These are phyloP conservation scores for Leuciscus waleckii DNA, from an alignment of 2,797 vertebrate species.

Conservation along the genomic window DNA sequence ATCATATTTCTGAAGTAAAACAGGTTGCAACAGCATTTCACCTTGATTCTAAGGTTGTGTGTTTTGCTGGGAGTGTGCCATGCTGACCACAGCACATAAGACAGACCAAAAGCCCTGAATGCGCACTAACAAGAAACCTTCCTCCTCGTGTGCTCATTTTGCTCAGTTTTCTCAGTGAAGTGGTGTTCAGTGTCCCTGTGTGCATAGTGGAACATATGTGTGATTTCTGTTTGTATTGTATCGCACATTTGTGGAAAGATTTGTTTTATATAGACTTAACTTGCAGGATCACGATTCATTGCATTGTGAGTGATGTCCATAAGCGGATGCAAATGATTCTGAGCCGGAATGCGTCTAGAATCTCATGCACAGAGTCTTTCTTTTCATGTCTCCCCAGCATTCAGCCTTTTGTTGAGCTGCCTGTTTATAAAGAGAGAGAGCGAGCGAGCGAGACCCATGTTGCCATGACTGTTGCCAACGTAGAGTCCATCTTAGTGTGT, in stretches of 20 bases:
- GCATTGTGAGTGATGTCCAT: constrained; percentile 19
- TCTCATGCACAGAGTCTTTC: constrained; percentile 67
- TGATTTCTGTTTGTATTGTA: background rate
- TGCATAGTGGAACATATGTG: background rate
- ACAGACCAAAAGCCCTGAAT: constrained; percentile 2
- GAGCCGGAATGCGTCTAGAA: constrained; percentile 64
- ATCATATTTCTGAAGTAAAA: background rate
- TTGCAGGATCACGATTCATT: background rate
- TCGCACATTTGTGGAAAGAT: background rate
- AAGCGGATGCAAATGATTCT: constrained; percentile 23
- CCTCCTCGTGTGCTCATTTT: constrained; percentile 5
- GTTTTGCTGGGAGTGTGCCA: background rate
- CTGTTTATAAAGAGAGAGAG: constrained; percentile 58
- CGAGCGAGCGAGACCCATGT: constrained; percentile 62
- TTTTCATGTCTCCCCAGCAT: constrained; percentile 48
- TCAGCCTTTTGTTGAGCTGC: constrained; percentile 71
- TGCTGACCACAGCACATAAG: constrained; percentile 28
- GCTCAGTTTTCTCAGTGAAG: background rate
- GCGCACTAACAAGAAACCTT: constrained; percentile 12
- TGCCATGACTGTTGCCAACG: constrained; percentile 60
- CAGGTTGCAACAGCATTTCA: background rate
- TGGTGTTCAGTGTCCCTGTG: background rate
- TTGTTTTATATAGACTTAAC: background rate
- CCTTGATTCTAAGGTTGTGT: background rate
- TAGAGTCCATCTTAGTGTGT: constrained; percentile 62